These are phyloP conservation scores for Hypomecis punctinalis DNA, from an alignment of 2,888 invertebrate species.

Conservation along the genomic window DNA sequence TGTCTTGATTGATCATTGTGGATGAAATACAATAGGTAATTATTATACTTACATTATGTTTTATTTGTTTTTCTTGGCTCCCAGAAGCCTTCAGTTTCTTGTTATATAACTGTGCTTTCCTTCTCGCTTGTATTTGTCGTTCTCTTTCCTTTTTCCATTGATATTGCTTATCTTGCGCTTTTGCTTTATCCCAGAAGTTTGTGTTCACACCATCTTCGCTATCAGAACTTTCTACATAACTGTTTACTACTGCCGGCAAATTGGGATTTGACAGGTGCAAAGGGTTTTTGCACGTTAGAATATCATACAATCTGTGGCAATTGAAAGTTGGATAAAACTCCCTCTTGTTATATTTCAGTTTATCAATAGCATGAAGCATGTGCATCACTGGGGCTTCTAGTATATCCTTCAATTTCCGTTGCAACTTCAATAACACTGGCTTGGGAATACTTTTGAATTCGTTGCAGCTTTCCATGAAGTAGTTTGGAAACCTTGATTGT, in stretches of 20 bases:
- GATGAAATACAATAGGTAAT: too few species aligned
- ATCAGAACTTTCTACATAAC: slow-evolving; percentile 62
- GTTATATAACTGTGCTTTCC: slow-evolving; percentile 58
- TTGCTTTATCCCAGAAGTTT: slow-evolving; percentile 79
- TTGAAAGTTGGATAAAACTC: slow-evolving; percentile 88
- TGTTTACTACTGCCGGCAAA: slow-evolving; percentile 56
- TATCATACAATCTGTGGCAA: slow-evolving; percentile 84
- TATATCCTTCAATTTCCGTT: slow-evolving; percentile 88
- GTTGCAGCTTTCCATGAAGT: slow-evolving; percentile 90
- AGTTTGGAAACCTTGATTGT: slow-evolving; percentile 87
- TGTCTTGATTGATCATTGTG: too few species aligned
- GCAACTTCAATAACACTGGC: slow-evolving; percentile 86
- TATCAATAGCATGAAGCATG: slow-evolving; percentile 88
- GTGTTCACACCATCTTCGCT: slow-evolving; percentile 71
- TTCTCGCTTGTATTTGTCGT: slow-evolving; percentile 69
- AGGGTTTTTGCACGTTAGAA: slow-evolving; percentile 84
- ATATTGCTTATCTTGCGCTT: slow-evolving; percentile 79
- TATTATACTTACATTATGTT: slow-evolving; percentile 79
- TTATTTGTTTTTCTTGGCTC: slow-evolving; percentile 73
- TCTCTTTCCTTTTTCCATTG: slow-evolving; percentile 77
- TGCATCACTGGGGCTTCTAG: slow-evolving; percentile 90
- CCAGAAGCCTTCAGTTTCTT: slow-evolving; percentile 63
- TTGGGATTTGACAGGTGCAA: slow-evolving; percentile 78
- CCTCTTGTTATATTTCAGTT: slow-evolving; percentile 85
- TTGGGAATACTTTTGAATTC: slow-evolving; percentile 89